Conservation (phyloP, 2,888 invertebrate genomes). For the Pedicia rivosa region DNA sequence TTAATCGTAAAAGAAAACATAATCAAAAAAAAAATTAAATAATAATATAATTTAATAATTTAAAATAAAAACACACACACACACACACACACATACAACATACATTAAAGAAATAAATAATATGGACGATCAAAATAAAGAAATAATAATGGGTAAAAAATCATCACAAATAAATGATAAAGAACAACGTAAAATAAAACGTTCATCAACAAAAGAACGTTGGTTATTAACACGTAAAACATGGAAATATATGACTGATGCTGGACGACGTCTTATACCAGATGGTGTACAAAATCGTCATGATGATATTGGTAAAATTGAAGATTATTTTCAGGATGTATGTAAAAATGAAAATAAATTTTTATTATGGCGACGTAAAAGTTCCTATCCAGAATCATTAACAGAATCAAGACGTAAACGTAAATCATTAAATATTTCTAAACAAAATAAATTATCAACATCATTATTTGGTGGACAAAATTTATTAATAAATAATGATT, state of each 20-base stretch:
- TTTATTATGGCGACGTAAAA: conserved; percentile 59
- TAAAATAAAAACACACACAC: too few species aligned
- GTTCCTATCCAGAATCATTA: conserved; percentile 62
- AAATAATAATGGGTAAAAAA: too few species aligned
- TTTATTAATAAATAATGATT: too few species aligned
- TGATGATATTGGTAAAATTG: conserved; percentile 66
- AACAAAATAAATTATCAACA: background rate
- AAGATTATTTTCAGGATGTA: conserved; percentile 70
- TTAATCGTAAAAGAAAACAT: too few species aligned
- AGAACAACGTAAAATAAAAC: too few species aligned
- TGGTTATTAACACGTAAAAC: conserved; percentile 81
- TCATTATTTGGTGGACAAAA: too few species aligned
- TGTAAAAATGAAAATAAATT: conserved; percentile 65
- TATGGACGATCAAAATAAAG: too few species aligned
- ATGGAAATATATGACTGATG: conserved; percentile 87
- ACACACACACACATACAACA: too few species aligned
- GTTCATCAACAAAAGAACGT: conserved; percentile 56
- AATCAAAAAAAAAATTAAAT: too few species aligned
- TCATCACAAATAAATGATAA: too few species aligned
- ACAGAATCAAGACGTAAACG: conserved; percentile 37
- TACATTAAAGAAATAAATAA: too few species aligned
- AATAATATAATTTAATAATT: too few species aligned
- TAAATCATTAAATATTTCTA: conserved; percentile 37
- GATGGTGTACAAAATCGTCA: conserved; percentile 55
- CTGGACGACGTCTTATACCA: conserved; percentile 71